Evolutionary conservation across 1,140 invertebrate species (phyloP).

Genomic region (Helicoverpa zea): DNA sequence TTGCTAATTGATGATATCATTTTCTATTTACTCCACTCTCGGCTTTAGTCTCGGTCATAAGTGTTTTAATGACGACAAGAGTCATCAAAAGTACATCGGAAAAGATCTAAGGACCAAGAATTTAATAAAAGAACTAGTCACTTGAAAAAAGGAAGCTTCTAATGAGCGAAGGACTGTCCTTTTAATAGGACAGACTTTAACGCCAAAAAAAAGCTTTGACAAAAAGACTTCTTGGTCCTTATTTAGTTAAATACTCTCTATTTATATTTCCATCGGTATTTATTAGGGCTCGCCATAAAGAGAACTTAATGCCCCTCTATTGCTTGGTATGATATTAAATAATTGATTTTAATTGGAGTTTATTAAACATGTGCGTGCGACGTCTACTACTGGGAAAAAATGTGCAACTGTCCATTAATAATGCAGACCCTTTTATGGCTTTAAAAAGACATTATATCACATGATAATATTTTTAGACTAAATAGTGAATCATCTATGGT

Average conservation of each 20-base stretch:
- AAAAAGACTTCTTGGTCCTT: not conserved
- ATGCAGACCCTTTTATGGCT: not conserved
- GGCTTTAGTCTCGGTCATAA: too few relatives aligned
- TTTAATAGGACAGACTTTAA: not conserved
- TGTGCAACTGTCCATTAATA: slow-evolving; percentile 26
- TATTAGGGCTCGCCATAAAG: slow-evolving; percentile 41
- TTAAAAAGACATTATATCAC: not conserved
- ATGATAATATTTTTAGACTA: not conserved
- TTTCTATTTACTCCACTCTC: too few relatives aligned
- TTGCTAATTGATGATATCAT: too few relatives aligned
- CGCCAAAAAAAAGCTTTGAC: not conserved
- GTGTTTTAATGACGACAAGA: not conserved
- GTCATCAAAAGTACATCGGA: not conserved
- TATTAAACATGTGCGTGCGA: slow-evolving; percentile 51
- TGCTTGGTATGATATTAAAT: slow-evolving; percentile 37
- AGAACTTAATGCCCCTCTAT: slow-evolving; percentile 45
- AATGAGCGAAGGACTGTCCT: slow-evolving; percentile 14
- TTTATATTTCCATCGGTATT: slow-evolving; percentile 34
- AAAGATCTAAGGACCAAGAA: not conserved
- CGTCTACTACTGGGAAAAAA: slow-evolving; percentile 31
- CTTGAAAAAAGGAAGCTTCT: slow-evolving; percentile 21
- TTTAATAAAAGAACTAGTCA: slow-evolving; percentile 17
- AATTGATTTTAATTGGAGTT: slow-evolving; percentile 58
- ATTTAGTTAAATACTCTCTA: slow-evolving; percentile 11
- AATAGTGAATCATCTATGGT: not conserved